A percentile compares a stretch with the other conserved stretches of the same genome.
phyloP scores from a whole-genome alignment of 2,797 vertebrate genomes.

The Crocidura indochinensis region DNA sequence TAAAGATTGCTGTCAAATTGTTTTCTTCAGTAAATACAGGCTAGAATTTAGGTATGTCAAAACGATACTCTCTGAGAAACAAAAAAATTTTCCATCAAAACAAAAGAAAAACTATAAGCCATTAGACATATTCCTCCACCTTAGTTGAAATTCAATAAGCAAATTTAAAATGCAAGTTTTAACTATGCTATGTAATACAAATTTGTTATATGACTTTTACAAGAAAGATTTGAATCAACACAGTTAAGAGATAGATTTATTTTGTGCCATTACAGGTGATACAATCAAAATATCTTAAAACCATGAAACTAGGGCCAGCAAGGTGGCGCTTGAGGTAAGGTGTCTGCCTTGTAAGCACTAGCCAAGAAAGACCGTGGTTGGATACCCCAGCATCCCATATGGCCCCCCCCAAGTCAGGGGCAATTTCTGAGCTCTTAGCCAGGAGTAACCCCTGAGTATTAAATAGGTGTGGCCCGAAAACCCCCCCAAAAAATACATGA shows the following conservation, averaged over 20 bases:
- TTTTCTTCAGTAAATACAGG: slow-evolving; percentile 75
- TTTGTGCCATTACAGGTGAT: not conserved
- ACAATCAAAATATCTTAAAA: slow-evolving; percentile 47
- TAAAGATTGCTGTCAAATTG: slow-evolving; percentile 72
- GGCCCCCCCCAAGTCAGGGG: too few species aligned
- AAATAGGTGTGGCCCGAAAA: too few species aligned
- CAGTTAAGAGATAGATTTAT: not conserved
- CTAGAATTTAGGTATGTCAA: slow-evolving; percentile 65
- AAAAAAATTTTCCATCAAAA: slow-evolving; percentile 63
- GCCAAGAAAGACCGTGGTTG: too few species aligned
- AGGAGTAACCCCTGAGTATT: too few species aligned
- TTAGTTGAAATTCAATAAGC: slow-evolving; percentile 65
- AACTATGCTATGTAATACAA: not conserved
- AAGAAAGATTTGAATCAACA: not conserved
- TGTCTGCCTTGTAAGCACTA: too few species aligned
- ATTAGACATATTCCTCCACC: slow-evolving; percentile 37
- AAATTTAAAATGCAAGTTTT: not conserved
- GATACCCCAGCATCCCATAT: too few species aligned
- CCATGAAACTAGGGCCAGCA: not conserved
- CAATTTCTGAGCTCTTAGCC: too few species aligned
- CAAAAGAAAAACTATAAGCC: slow-evolving; percentile 51
- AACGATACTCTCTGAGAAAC: slow-evolving; percentile 70
- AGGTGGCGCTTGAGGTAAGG: too few species aligned
- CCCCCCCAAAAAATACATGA: too few species aligned
- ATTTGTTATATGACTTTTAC: not conserved